These are phyloP conservation scores for Spongilla lacustris DNA, from an alignment of 37 sponge, comb jelly and placozoan genomes.

Conservation along the genomic window DNA sequence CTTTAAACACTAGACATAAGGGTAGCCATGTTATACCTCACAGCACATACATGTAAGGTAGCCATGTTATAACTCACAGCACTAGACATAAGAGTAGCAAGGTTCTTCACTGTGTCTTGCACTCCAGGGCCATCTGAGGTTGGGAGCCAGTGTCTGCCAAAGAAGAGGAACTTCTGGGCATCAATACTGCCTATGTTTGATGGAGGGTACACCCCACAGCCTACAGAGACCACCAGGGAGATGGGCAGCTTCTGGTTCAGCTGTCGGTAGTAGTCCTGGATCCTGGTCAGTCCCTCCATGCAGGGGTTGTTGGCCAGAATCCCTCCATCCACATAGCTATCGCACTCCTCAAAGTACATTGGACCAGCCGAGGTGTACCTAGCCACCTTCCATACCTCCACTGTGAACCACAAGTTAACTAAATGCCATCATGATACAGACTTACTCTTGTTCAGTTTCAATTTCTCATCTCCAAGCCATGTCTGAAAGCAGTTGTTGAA, in stretches of 20 bases:
- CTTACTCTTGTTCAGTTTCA: not conserved
- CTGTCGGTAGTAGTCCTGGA: conserved; percentile 47
- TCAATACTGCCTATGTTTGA: conserved; percentile 36
- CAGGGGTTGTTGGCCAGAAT: conserved; percentile 57
- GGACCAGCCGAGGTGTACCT: conserved; percentile 67
- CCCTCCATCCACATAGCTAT: conserved; percentile 66
- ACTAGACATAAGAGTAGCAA: conserved; percentile 29
- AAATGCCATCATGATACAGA: not conserved
- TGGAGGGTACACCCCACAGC: conserved; percentile 51
- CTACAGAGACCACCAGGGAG: conserved; percentile 68
- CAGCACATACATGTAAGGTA: not conserved
- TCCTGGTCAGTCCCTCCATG: conserved; percentile 38
- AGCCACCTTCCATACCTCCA: conserved; percentile 59
- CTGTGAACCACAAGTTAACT: conserved; percentile 1
- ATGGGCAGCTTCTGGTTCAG: conserved; percentile 42
- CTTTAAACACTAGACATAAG: no score
- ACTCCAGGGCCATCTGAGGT: conserved; percentile 10
- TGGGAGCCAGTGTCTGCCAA: conserved; percentile 19
- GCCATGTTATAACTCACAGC: conserved; percentile 54
- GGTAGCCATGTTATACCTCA: no score
- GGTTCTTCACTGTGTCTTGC: conserved; percentile 25
- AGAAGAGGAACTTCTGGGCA: conserved; percentile 36
- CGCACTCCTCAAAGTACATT: conserved; percentile 45
- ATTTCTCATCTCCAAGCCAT: not conserved
- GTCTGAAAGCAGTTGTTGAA: conserved; percentile 67